A percentile compares a stretch with the other conserved stretches of the same genome.
These are phyloP conservation scores for Anomalospiza imberbis DNA, from an alignment of 2,797 vertebrate genomes.

Conservation along the genomic window DNA sequence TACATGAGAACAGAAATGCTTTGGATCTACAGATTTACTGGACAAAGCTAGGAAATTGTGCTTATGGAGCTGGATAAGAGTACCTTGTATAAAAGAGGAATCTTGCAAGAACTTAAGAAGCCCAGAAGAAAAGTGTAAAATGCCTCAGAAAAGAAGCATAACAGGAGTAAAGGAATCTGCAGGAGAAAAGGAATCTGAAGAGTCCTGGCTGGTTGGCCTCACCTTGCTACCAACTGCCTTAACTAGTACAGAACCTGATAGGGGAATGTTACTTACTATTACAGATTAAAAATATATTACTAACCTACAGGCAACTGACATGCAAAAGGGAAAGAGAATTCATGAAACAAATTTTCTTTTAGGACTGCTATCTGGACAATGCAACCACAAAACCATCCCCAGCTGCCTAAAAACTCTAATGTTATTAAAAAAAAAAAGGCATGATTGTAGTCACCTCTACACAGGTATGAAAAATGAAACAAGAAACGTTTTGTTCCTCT, in stretches of 20 bases:
- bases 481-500: not conserved
- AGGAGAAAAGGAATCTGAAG: not conserved
- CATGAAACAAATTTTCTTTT: not conserved
- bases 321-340: not conserved
- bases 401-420: not conserved
- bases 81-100: not conserved
- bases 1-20: not conserved
- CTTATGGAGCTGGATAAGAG: not conserved
- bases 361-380: not conserved
- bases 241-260: not conserved
- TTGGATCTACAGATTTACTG: not conserved
- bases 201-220: not conserved
- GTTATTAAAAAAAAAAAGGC: not conserved
- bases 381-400: not conserved
- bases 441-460: not conserved
- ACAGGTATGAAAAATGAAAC: conserved; percentile 10
- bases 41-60: not conserved
- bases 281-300: not conserved
- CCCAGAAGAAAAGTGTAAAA: not conserved
- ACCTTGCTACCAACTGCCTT: not conserved
- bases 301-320: not conserved
- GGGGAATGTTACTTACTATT: not conserved
- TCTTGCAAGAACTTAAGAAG: not conserved
- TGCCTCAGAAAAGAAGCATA: not conserved
- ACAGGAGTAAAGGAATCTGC: too few species aligned